These are phyloP conservation scores for Syngnathoides biaculeatus DNA, from an alignment of 2,113 vertebrate species.

Conservation along the genomic window DNA sequence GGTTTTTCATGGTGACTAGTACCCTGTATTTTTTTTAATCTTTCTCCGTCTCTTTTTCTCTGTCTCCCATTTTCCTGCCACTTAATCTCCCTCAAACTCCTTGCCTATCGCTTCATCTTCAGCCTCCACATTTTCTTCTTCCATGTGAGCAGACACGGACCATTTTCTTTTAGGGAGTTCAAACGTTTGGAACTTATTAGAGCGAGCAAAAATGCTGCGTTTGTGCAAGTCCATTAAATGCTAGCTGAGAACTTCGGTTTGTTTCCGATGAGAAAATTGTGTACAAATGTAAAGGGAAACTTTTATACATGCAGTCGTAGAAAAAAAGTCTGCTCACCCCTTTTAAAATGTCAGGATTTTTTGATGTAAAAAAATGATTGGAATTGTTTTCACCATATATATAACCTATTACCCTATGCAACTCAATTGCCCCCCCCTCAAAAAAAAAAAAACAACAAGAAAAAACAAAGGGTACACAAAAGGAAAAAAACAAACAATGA, in stretches of 20 bases:
- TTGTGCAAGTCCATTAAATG: not conserved
- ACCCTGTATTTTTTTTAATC: conserved; percentile 38
- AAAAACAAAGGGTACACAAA: too few species aligned
- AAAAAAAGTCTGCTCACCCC: not conserved
- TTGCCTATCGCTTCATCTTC: conserved; percentile 41
- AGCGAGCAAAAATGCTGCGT: conserved; percentile 34
- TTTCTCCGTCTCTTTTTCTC: conserved; percentile 28
- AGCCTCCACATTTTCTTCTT: conserved; percentile 3
- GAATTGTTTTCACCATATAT: too few species aligned
- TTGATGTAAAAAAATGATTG: too few species aligned
- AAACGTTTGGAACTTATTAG: conserved; percentile 64
- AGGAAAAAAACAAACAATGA: too few species aligned
- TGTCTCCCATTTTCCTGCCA: conserved; percentile 21
- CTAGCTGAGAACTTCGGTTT: conserved; percentile 23
- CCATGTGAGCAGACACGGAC: conserved; percentile 50
- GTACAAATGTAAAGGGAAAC: not conserved
- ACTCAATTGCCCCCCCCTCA: too few species aligned
- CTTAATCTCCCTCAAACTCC: conserved; percentile 44
- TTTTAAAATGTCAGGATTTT: not conserved
- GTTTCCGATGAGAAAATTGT: not conserved
- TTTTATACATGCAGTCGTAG: not conserved
- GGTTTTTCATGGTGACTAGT: conserved; percentile 39
- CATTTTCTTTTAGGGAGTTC: conserved; percentile 63
- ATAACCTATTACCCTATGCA: too few species aligned
- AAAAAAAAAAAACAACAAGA: too few species aligned